phyloP scores from a whole-genome alignment of 2,888 invertebrate species.

The Acrocera orbiculus region DNA sequence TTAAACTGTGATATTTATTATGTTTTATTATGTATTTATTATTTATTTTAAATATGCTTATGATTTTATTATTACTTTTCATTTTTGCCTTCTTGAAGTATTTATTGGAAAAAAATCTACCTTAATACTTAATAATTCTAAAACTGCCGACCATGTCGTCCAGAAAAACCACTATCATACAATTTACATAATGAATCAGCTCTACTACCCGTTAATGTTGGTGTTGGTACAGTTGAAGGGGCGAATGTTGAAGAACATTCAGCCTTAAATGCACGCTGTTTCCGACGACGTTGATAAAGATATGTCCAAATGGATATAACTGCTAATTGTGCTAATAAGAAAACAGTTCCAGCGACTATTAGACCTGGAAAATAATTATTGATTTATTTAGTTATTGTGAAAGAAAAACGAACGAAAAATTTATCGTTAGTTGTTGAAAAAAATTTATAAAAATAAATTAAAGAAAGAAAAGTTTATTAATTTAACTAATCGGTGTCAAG shows the following conservation, averaged over 20 bases:
- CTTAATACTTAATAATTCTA: no score
- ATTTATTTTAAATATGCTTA: no score
- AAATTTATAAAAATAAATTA: no score
- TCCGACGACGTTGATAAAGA: constrained; percentile 64
- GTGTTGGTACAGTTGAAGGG: constrained; percentile 34
- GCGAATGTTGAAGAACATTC: constrained; percentile 19
- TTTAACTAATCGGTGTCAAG: no score
- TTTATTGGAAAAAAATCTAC: no score
- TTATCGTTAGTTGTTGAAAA: no score
- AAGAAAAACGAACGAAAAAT: no score
- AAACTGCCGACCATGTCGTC: constrained; percentile 32
- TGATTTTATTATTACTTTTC: no score
- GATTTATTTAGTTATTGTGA: background rate
- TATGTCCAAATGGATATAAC: constrained; percentile 79
- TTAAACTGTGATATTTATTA: no score
- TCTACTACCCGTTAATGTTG: constrained; percentile 48
- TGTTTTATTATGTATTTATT: no score
- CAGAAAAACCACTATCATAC: constrained; percentile 71
- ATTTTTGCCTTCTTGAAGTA: no score
- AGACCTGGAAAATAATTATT: constrained; percentile 36
- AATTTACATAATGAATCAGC: constrained; percentile 69
- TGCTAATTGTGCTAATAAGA: constrained; percentile 71
- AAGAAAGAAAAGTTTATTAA: no score
- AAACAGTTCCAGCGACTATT: constrained; percentile 68
- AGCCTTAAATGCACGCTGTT: constrained; percentile 20